phyloP scores from a whole-genome alignment of 2,888 invertebrate genomes.

The Thymelicus sylvestris region DNA sequence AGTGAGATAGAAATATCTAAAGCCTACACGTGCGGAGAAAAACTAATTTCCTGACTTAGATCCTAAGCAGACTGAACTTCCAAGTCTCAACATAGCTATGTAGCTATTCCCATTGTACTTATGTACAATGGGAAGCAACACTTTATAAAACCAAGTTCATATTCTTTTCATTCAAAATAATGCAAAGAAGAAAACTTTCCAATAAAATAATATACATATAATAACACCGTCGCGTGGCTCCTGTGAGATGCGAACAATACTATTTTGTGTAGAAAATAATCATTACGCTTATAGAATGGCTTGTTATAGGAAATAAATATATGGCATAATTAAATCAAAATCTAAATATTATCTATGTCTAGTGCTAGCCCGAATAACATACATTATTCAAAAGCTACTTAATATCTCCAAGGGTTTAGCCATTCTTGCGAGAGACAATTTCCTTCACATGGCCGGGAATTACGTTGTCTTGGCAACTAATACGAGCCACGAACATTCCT shows the following conservation, averaged over 20 bases:
- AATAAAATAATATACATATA: no score
- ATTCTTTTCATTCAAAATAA: no score
- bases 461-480: neutral
- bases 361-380: neutral
- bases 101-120: no score
- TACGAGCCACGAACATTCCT: neutral
- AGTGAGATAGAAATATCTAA: neutral
- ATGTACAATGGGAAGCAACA: no score
- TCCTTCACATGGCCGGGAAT: neutral
- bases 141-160: no score
- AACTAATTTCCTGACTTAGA: conserved; percentile 7
- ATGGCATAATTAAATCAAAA: no score
- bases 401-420: neutral
- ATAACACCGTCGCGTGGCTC: no score
- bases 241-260: no score
- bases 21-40: conserved; percentile 2
- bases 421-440: neutral
- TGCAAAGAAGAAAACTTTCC: no score
- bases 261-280: no score
- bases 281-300: no score
- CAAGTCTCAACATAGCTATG: neutral
- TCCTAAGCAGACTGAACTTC: neutral
- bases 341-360: neutral
- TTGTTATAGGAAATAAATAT: no score
- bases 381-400: neutral